Base-by-base conservation (phyloP, 1,140 invertebrate species). In the Coboldia fuscipes region DNA sequence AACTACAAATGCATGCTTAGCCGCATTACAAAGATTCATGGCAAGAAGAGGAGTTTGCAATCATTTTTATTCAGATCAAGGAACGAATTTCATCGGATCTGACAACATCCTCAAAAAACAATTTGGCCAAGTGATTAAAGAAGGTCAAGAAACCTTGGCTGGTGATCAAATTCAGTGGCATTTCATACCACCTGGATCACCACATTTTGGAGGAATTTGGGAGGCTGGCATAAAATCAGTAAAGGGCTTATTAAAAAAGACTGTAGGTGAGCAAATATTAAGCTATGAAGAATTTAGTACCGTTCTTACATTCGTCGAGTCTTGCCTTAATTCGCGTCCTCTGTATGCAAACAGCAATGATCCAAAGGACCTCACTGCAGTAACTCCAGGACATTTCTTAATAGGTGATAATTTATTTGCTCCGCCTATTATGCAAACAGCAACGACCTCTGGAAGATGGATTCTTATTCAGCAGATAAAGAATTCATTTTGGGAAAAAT, bases 171-270 rank as follows among this genome's bases (percentile, higher is more conserved):
- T 22, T 40, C 8, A 43, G 37, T 30, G 44, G 39, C 29, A 37
- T n/a, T 37, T 37, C 7, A 30, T 34, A 23, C 44, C 51, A 17
- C 52, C 56, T n/a, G 7, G 16, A 18, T 40, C 41, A 10, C 45
- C 51, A 4, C 41, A 55, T 34, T 38, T 45, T 14, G 51, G 49
- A 21, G 54, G 56, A 16, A 27, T 50, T 2, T 57, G 54, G 51
- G 53, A 56, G 39, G 34, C 41, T 19, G 37, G 38, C 2, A 41
- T 56, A 1, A 43, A 50, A 30, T 44, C 41, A 15, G 35, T 42
- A 3, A 45, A 47, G 34, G 21, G 22, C 13, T 40, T 45, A 28
- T 30, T 45, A 15, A 28, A 34, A n/a, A 3, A 39, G 13, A 30
- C 40, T 10, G 15, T 43, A 1, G 28, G 35, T n/a, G 30, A 41